Conservation (phyloP, 2,797 vertebrate genomes). For the Dendrocincla tyrannina region DNA sequence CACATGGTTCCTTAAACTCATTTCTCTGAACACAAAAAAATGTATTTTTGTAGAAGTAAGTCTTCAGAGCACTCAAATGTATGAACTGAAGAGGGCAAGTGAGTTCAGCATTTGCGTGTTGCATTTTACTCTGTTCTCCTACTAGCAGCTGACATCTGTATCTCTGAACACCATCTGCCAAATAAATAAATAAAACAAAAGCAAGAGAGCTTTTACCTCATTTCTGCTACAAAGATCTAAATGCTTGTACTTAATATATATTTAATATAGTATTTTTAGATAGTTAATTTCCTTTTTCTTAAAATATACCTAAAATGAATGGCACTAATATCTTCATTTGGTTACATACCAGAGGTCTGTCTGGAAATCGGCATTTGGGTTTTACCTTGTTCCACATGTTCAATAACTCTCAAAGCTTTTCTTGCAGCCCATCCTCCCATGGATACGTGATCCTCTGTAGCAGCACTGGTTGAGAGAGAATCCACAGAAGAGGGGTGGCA, state of each 20-base stretch:
- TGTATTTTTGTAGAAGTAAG: not conserved
- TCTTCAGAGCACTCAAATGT: not conserved
- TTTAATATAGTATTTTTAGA: not conserved
- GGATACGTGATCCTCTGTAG: constrained; percentile 96
- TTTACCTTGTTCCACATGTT: constrained; percentile 95
- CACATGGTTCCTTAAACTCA: not conserved
- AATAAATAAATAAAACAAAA: not conserved
- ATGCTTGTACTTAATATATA: not conserved
- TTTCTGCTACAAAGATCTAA: not conserved
- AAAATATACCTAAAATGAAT: not conserved
- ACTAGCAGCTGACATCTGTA: not conserved
- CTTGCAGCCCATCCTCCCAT: constrained; percentile 99
- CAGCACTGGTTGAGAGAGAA: constrained; percentile 96
- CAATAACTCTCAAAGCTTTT: constrained; percentile 92
- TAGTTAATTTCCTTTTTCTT: not conserved
- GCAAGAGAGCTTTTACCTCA: not conserved
- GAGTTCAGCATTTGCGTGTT: not conserved
- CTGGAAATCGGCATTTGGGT: not conserved
- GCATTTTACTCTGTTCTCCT: not conserved
- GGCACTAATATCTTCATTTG: not conserved
- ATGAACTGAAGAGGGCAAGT: not conserved
- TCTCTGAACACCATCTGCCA: not conserved
- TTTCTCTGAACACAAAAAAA: not conserved
- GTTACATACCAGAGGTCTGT: not conserved
- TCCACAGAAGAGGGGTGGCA: constrained; percentile 98